Percentiles rank a stretch among this genome's conserved stretches.
Conservation (phyloP, 2,797 vertebrate genomes). For the Bucorvus abyssinicus region DNA sequence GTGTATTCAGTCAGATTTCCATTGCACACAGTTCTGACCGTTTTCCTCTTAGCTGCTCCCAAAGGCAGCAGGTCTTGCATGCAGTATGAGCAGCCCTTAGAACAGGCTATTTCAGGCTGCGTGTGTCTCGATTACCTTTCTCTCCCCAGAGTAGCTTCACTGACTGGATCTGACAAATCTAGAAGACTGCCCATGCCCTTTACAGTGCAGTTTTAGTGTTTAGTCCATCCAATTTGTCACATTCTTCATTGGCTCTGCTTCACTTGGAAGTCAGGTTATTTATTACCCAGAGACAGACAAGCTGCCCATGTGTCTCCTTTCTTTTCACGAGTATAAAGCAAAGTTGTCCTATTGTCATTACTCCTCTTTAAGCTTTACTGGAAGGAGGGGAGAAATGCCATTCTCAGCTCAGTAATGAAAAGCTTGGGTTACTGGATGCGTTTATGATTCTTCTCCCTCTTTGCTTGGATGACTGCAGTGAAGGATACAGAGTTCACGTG, state of each 20-base stretch:
- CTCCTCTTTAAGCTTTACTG: neutral
- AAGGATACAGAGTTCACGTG: neutral
- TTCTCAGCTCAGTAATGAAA: neutral
- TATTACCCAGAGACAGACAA: neutral
- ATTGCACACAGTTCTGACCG: neutral
- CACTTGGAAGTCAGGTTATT: neutral
- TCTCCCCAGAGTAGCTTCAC: neutral
- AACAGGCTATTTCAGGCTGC: neutral
- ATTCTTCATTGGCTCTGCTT: neutral
- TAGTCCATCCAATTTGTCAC: neutral
- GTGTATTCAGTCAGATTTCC: accelerated
- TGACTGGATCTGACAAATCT: neutral
- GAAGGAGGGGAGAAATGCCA: neutral
- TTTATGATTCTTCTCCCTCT: neutral
- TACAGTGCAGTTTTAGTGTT: neutral
- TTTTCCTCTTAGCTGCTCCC: neutral
- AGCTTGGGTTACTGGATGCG: neutral
- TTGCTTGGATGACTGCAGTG: neutral
- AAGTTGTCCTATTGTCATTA: neutral
- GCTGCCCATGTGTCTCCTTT: neutral
- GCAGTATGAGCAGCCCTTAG: neutral
- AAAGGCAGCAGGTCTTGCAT: accelerated
- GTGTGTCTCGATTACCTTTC: neutral
- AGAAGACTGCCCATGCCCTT: neutral
- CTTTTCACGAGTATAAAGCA: neutral